phyloP scores from a whole-genome alignment of 2,797 vertebrate genomes.

The Passerculus sandwichensis region DNA sequence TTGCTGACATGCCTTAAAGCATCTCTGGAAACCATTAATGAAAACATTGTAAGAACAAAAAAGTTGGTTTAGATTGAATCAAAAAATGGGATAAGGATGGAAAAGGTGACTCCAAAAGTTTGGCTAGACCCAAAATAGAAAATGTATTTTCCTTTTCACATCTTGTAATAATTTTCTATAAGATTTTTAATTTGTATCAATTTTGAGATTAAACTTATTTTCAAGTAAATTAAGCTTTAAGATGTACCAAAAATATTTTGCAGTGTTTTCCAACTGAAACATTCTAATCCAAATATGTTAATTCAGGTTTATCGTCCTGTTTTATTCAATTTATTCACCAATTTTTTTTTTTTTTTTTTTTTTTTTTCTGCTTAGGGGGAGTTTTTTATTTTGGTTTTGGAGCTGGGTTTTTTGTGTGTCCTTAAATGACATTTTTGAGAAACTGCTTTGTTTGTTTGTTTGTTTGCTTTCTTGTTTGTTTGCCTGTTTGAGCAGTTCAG shows the following conservation, averaged over 20 bases:
- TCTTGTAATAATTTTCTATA: background rate
- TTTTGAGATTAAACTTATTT: background rate
- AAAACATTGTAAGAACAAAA: background rate
- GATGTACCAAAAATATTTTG: background rate
- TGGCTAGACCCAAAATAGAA: background rate
- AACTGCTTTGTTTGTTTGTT: background rate
- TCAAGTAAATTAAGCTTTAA: background rate
- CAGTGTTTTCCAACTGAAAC: background rate
- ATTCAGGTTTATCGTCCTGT: background rate
- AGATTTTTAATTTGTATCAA: background rate
- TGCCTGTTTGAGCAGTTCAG: background rate
- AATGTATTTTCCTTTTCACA: background rate
- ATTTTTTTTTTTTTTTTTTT: too few species aligned
- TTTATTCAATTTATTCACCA: background rate
- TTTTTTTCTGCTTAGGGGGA: background rate
- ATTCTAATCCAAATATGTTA: background rate
- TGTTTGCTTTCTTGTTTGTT: background rate
- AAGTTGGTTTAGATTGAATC: background rate
- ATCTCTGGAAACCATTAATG: background rate
- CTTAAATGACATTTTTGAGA: background rate
- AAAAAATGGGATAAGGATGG: background rate
- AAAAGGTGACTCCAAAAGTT: background rate
- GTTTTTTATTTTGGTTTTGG: background rate
- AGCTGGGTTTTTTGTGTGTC: accelerated
- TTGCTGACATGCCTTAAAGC: background rate